phyloP scores from a whole-genome alignment of 2,888 invertebrate species.

The Synanthedon tipuliformis region DNA sequence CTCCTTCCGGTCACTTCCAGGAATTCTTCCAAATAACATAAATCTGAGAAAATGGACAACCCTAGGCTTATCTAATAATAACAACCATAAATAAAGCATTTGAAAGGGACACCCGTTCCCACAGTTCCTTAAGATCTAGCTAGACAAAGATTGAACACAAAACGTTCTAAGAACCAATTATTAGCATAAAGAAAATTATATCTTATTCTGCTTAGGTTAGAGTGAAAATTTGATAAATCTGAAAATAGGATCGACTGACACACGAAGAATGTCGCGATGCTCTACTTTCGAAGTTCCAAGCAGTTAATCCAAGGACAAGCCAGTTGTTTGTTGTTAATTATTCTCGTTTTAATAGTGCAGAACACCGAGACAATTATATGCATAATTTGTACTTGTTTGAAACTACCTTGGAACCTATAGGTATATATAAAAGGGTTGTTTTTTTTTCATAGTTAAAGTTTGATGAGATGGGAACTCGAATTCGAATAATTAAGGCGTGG shows the following conservation, averaged over 20 bases:
- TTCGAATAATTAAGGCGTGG: no score
- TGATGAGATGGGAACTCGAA: no score
- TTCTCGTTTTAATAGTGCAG: neutral
- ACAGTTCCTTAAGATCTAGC: slow-evolving; percentile 42
- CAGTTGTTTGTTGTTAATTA: neutral
- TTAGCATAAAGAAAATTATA: slow-evolving; percentile 4
- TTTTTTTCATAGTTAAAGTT: no score
- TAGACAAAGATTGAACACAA: slow-evolving; percentile 15
- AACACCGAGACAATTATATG: neutral
- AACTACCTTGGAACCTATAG: no score
- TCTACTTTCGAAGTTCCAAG: slow-evolving; percentile 38
- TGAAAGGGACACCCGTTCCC: slow-evolving; percentile 59
- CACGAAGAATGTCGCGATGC: slow-evolving; percentile 39
- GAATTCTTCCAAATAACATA: no score
- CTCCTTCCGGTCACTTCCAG: no score
- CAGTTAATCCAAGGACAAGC: slow-evolving; percentile 27
- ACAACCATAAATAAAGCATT: slow-evolving; percentile 36
- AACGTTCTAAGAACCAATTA: slow-evolving; percentile 10
- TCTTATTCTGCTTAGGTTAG: slow-evolving; percentile 4
- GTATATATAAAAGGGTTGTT: no score
- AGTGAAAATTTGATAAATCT: slow-evolving; percentile 7
- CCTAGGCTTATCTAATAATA: neutral
- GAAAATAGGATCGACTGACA: slow-evolving; percentile 19
- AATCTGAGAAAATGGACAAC: no score
- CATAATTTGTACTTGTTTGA: neutral